Evolutionary conservation across 23 tunicate species (phyloP), one percentile per base, ranked within the genome.

Genomic region (Styela plicata): DNA sequence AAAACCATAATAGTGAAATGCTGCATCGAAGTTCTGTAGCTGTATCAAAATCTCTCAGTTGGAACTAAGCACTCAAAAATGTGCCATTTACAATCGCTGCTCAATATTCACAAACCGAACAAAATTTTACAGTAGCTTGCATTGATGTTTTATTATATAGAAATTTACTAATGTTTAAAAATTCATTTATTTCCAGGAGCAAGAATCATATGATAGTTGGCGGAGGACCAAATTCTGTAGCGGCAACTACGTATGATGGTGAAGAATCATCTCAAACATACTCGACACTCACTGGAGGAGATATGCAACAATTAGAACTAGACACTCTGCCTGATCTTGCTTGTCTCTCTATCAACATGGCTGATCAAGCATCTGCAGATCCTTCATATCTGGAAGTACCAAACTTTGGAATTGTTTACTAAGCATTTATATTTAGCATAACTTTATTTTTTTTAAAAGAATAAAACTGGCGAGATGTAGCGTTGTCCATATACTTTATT

Each of bases 231-330:
- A 13, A 44, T 44, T 44, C 57, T 44, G 74, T 5, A 16, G 63
- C 63, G 13, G 57, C 62, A n/a, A 63, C 75, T 35, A 37, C 17
- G 21, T 52, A 64, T 34, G 83, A 85, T 22, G 84, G 63, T 5
- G 83, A 78, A 27, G 78, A 68, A 18, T 31, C 20, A 3, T 24
- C 1, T 2, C 23, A 44, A 0, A 0, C 79, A 18, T 67, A 67
- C 22, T 76, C 81, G 21, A 36, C 81, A 13, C 29, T 85, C 0
- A 32, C 87, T 30, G 61, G 80, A 73, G 97, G 85, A 19, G 91
- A 91, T 52, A 83, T 91, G 97, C 32, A 18, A 13, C 80, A 86
- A 16, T 63, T 91, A 31, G 97, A 91, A 64, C 53, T 79, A 61
- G 96, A 86, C 17, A 63, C 90, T 21, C 31, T 86, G 20, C 74